Conservation (phyloP, 2,888 invertebrate genomes). For the Catocala nupta region DNA sequence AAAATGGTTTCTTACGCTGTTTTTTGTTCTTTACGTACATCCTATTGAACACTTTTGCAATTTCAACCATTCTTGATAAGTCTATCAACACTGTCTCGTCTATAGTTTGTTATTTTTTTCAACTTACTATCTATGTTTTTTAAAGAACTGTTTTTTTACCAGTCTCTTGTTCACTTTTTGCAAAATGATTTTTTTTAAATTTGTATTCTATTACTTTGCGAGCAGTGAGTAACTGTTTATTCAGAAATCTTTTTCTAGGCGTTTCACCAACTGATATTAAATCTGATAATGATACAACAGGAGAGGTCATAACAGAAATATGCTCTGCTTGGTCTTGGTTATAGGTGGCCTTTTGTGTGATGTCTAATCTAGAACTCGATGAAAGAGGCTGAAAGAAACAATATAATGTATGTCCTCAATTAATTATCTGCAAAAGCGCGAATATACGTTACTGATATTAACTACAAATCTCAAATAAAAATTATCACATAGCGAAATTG, state of each 20-base stretch:
- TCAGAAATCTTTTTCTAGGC: slow-evolving; percentile 15
- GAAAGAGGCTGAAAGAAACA: no score
- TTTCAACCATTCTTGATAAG: slow-evolving; percentile 16
- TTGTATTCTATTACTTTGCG: slow-evolving; percentile 2
- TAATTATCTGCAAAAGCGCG: no score
- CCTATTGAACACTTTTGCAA: slow-evolving; percentile 15
- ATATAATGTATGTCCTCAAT: no score
- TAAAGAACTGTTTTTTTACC: slow-evolving; percentile 12
- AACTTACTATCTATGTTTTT: slow-evolving; percentile 12
- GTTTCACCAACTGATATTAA: slow-evolving; percentile 8
- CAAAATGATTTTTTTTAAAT: slow-evolving; percentile 6
- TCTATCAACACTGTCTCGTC: slow-evolving; percentile 16
- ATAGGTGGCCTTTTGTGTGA: no score
- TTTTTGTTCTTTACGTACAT: slow-evolving; percentile 17
- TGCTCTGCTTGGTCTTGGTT: no score
- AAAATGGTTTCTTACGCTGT: slow-evolving; percentile 18
- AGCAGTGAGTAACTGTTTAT: not conserved
- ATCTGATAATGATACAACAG: slow-evolving; percentile 19
- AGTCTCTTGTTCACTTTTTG: slow-evolving; percentile 14
- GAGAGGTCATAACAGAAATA: slow-evolving; percentile 5
- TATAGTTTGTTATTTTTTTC: slow-evolving; percentile 14
- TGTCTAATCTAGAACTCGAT: no score
- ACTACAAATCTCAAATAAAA: no score
- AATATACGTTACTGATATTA: no score
- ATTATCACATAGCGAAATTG: no score